These are phyloP conservation scores for Dynastes hyllus DNA, from an alignment of 2,888 invertebrate genomes.

Conservation along the genomic window DNA sequence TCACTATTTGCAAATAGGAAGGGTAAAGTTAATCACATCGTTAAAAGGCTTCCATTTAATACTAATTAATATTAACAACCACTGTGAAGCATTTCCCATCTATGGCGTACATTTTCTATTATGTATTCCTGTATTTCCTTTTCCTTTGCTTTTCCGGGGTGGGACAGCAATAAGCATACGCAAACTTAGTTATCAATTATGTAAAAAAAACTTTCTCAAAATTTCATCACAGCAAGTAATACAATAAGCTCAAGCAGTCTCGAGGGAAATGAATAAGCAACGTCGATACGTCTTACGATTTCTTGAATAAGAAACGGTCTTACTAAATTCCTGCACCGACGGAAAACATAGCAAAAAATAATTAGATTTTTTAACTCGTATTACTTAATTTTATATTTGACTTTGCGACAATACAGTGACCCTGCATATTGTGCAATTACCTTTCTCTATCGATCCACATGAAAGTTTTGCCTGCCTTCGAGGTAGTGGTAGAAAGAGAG, in stretches of 20 bases:
- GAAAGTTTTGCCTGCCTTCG: conserved; percentile 55
- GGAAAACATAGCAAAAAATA: conserved; percentile 9
- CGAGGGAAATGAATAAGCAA: background rate
- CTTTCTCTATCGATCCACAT: conserved; percentile 57
- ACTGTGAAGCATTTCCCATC: background rate
- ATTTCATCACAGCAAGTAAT: conserved; percentile 17
- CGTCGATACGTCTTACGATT: background rate
- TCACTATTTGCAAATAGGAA: too few relatives aligned
- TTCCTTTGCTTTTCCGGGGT: background rate
- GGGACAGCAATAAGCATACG: background rate
- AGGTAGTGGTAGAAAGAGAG: conserved; percentile 47
- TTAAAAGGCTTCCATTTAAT: too few relatives aligned
- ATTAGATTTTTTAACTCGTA: background rate
- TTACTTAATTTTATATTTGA: background rate
- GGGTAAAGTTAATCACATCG: too few relatives aligned
- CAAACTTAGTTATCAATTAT: conserved; percentile 18
- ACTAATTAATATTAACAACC: background rate
- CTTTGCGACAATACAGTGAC: conserved; percentile 55
- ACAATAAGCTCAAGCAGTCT: background rate
- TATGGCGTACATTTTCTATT: background rate
- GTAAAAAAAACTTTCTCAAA: conserved; percentile 30
- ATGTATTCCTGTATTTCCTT: background rate
- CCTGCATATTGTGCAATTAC: conserved; percentile 58
- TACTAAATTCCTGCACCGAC: background rate
- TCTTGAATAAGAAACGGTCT: background rate